These are phyloP conservation scores for Telenomus remus DNA, from an alignment of 1,140 invertebrate genomes.

Conservation along the genomic window DNA sequence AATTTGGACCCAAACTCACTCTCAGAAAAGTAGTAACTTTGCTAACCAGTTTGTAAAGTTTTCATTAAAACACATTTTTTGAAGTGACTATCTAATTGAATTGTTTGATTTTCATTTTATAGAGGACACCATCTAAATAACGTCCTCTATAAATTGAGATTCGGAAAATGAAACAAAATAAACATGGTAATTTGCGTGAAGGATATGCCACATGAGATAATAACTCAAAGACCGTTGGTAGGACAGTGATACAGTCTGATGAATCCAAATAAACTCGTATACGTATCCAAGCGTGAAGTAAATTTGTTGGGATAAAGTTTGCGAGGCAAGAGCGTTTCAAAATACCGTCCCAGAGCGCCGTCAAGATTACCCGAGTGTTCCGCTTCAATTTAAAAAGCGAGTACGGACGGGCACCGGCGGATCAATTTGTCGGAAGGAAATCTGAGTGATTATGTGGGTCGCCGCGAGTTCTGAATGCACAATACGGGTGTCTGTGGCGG, in stretches of 20 bases:
- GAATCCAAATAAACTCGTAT: constrained; percentile 7
- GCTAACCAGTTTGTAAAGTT: too few relatives aligned
- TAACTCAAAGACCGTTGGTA: too few relatives aligned
- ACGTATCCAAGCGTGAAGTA: neutral
- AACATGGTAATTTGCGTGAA: too few relatives aligned
- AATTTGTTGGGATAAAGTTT: constrained; percentile 5
- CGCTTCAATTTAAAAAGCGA: constrained; percentile 14
- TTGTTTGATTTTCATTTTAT: too few relatives aligned
- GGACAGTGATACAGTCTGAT: neutral
- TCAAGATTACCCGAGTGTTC: constrained; percentile 4
- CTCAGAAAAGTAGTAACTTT: too few relatives aligned
- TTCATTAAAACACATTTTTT: too few relatives aligned
- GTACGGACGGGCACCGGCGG: neutral
- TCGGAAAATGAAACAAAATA: too few relatives aligned
- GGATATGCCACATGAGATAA: too few relatives aligned
- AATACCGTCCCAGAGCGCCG: constrained; percentile 10
- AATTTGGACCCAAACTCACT: too few relatives aligned
- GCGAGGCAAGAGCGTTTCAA: neutral
- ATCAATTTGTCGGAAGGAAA: constrained; percentile 18
- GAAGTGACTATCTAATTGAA: too few relatives aligned
- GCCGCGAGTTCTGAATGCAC: constrained; percentile 9
- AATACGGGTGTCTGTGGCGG: constrained; percentile 9
- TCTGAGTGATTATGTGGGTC: constrained; percentile 24
- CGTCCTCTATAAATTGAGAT: too few relatives aligned
- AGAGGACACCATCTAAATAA: too few relatives aligned